Evolutionary conservation across 2,113 vertebrate species (phyloP).

Genomic region (Chionis minor): DNA sequence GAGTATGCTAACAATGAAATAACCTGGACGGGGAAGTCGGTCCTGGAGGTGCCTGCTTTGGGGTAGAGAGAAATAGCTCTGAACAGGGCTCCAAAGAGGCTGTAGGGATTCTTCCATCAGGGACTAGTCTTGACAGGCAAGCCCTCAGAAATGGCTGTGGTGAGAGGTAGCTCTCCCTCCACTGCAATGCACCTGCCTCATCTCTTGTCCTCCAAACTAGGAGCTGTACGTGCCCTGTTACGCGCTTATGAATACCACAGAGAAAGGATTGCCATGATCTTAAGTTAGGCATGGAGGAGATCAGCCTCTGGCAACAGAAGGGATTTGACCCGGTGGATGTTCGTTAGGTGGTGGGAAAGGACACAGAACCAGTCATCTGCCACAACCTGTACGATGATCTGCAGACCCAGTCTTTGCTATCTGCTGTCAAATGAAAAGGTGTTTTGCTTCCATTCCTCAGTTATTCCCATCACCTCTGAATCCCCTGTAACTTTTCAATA

Average conservation of each 20-base stretch:
- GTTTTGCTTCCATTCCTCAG: slow-evolving; percentile 8
- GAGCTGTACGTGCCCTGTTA: background rate
- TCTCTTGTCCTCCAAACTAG: background rate
- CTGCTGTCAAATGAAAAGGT: background rate
- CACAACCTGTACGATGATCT: background rate
- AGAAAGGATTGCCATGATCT: background rate
- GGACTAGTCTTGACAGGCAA: background rate
- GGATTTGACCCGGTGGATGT: background rate
- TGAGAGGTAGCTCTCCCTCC: background rate
- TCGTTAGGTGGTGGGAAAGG: background rate
- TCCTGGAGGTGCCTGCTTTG: background rate
- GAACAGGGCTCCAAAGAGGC: background rate
- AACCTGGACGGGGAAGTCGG: background rate
- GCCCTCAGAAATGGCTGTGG: background rate
- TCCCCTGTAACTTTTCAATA: slow-evolving; percentile 43
- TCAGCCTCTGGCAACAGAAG: background rate
- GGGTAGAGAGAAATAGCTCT: background rate
- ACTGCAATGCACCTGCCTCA: background rate
- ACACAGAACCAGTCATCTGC: background rate
- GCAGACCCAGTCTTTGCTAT: background rate
- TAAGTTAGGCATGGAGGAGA: background rate
- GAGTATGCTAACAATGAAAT: background rate
- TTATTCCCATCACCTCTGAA: slow-evolving; percentile 47
- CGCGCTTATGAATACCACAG: background rate
- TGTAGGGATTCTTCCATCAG: background rate